A percentile compares a stretch with the other conserved stretches of the same genome.
Conservation (phyloP, 2,113 vertebrate genomes). For the Calypte anna region DNA sequence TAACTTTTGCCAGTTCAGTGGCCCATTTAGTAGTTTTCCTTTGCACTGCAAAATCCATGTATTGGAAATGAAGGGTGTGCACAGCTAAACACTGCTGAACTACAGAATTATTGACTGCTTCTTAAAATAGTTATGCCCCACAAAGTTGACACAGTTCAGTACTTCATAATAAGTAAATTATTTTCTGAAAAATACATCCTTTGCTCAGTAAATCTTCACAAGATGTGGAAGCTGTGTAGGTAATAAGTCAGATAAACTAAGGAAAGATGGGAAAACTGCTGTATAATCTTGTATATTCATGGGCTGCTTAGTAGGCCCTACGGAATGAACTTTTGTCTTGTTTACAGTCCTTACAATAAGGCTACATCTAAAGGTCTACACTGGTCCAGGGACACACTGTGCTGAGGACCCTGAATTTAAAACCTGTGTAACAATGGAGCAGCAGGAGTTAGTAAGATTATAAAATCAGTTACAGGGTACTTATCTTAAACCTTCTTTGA, state of each 20-base stretch:
- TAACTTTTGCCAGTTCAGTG: not conserved
- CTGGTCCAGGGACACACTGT: not conserved
- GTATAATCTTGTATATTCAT: not conserved
- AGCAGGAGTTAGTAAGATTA: not conserved
- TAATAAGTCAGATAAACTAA: not conserved
- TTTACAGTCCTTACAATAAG: not conserved
- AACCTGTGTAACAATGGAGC: not conserved
- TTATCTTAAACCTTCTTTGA: slow-evolving; percentile 19
- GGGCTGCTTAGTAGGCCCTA: not conserved
- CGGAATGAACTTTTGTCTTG: not conserved
- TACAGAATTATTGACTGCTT: not conserved
- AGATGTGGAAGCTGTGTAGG: not conserved
- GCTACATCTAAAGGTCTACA: not conserved
- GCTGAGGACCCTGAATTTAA: not conserved
- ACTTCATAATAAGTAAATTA: not conserved
- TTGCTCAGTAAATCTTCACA: not conserved
- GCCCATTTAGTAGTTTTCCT: not conserved
- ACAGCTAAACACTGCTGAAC: not conserved
- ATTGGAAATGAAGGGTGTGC: not conserved
- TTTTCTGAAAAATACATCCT: not conserved
- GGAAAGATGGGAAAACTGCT: not conserved
- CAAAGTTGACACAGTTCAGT: not conserved
- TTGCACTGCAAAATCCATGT: not conserved
- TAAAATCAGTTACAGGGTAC: not conserved
- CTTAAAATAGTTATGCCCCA: not conserved